Percentiles rank a stretch among this genome's conserved stretches.
phyloP scores from a whole-genome alignment of 2,797 vertebrate species.

The Nannoperca australis region DNA sequence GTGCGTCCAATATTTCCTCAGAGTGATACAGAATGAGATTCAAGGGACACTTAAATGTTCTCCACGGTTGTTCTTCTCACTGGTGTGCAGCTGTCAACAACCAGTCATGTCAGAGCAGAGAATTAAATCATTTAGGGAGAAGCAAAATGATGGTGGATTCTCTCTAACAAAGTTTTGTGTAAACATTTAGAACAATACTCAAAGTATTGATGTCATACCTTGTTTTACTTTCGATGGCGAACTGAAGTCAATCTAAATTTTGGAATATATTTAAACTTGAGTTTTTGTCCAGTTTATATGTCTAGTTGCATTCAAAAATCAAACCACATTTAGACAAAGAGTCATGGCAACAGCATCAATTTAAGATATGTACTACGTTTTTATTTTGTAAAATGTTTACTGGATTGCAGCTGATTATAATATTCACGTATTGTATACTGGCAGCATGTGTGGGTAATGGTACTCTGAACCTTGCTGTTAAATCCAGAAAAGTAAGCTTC shows the following conservation, averaged over 20 bases:
- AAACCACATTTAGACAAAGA: not conserved
- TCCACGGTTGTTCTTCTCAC: slow-evolving; percentile 35
- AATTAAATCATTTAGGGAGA: slow-evolving; percentile 51
- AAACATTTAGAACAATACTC: not conserved
- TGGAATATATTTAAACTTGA: not conserved
- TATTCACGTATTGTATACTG: not conserved
- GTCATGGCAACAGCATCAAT: not conserved
- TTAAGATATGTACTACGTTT: not conserved
- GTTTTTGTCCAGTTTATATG: not conserved
- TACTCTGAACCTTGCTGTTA: not conserved
- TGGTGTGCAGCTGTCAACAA: slow-evolving; percentile 29
- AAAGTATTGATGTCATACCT: slow-evolving; percentile 8
- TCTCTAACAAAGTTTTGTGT: slow-evolving; percentile 14
- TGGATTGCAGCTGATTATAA: not conserved
- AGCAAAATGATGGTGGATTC: slow-evolving; percentile 22
- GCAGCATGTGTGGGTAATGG: not conserved
- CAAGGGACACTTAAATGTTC: slow-evolving; percentile 31
- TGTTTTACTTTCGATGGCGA: not conserved
- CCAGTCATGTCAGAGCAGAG: slow-evolving; percentile 28
- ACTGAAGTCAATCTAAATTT: not conserved
- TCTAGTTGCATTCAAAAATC: not conserved
- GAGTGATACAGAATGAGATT: slow-evolving; percentile 46
- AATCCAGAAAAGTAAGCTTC: not conserved
- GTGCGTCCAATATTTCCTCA: slow-evolving; percentile 43
- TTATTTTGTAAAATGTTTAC: not conserved